These are phyloP conservation scores for Rhyacophila brunnea DNA, from an alignment of 1,140 invertebrate genomes.

Conservation along the genomic window DNA sequence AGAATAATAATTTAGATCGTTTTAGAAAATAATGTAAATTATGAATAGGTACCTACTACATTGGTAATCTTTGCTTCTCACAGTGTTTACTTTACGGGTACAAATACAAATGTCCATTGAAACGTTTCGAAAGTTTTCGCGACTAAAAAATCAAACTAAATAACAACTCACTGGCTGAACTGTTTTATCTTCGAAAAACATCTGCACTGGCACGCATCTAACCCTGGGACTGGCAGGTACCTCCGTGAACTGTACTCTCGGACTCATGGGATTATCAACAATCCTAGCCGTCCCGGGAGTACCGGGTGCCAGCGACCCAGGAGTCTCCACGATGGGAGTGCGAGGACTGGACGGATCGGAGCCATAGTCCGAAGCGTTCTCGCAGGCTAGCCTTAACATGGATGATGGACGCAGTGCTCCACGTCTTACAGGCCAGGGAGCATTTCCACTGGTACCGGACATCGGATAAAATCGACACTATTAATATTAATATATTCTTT, in stretches of 20 bases:
- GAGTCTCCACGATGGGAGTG: conserved; percentile 42
- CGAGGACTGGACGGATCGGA: conserved; percentile 45
- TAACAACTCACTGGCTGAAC: no score
- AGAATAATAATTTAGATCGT: no score
- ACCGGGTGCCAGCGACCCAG: conserved; percentile 14
- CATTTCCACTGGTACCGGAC: conserved; percentile 28
- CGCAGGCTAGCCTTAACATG: conserved; percentile 11
- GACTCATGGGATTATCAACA: conserved; percentile 17
- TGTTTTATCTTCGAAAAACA: conserved; percentile 3
- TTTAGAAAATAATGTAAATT: no score
- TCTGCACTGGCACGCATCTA: conserved; percentile 25
- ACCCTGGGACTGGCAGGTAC: conserved; percentile 31
- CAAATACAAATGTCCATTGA: no score
- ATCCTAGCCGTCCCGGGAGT: conserved; percentile 14
- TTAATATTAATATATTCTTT: no score
- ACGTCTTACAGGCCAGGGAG: conserved; percentile 68
- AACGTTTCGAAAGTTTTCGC: no score
- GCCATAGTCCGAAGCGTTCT: not conserved
- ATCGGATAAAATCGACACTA: no score
- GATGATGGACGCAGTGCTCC: conserved; percentile 58
- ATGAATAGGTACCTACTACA: no score
- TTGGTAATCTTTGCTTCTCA: no score
- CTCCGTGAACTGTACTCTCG: conserved; percentile 33
- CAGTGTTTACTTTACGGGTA: no score
- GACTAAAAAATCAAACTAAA: no score